Conservation (phyloP, 35 echinoderm and acorn worm species). For the Apostichopus californicus region DNA sequence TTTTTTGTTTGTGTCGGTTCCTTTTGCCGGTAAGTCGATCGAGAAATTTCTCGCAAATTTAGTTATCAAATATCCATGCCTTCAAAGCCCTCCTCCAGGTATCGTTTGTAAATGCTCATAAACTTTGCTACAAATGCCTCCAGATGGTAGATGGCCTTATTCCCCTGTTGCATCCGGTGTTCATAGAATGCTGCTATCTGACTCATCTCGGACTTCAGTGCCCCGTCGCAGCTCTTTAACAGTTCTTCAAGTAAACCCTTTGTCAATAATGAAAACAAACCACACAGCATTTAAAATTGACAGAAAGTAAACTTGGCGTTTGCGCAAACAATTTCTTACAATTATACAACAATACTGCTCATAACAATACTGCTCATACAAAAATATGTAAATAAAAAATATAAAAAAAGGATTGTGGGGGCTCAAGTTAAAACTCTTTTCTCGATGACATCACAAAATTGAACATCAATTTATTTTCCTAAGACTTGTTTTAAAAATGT, state of each 20-base stretch:
- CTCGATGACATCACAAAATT: too few relatives aligned
- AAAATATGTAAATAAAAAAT: too few relatives aligned
- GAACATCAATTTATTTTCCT: too few relatives aligned
- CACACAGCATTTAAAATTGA: too few relatives aligned
- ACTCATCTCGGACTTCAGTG: slow-evolving; percentile 88
- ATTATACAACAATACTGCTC: too few relatives aligned
- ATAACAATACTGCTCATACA: too few relatives aligned
- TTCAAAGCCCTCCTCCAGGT: slow-evolving; percentile 93
- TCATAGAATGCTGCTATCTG: slow-evolving; percentile 97
- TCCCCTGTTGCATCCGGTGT: slow-evolving; percentile 91
- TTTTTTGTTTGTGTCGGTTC: not conserved
- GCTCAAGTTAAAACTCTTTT: too few relatives aligned
- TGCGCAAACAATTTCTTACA: too few relatives aligned
- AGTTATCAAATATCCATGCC: slow-evolving; percentile 82
- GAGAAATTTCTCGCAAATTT: not conserved
- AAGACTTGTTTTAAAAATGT: too few relatives aligned
- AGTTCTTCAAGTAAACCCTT: slow-evolving; percentile 90
- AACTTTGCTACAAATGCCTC: slow-evolving; percentile 99
- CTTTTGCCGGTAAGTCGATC: not conserved
- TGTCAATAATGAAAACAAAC: not conserved
- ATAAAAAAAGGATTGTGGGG: too few relatives aligned
- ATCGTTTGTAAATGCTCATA: slow-evolving; percentile 99
- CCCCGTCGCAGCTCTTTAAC: slow-evolving; percentile 87
- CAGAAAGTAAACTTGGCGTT: too few relatives aligned
- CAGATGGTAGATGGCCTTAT: slow-evolving; percentile 90